phyloP scores from a whole-genome alignment of 2,888 invertebrate species.

The Lissonota sp. region DNA sequence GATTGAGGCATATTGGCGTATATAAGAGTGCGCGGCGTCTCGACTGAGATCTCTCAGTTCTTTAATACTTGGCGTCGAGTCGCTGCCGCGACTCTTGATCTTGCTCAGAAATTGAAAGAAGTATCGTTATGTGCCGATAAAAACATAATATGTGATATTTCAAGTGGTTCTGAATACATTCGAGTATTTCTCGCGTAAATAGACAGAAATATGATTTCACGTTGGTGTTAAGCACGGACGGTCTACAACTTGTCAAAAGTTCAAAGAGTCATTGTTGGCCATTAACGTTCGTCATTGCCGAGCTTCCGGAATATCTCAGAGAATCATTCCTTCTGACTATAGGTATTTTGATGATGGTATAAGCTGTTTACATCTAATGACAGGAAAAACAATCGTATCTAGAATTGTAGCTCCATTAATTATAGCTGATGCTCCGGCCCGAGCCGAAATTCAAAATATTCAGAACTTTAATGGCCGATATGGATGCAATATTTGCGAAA shows the following conservation, averaged over 20 bases:
- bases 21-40: no score
- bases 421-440: slow-evolving; percentile 58
- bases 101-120: slow-evolving; percentile 46
- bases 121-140: slow-evolving; percentile 15
- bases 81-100: no score
- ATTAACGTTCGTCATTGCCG: slow-evolving; percentile 50
- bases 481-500: background rate
- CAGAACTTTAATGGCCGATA: slow-evolving; percentile 1
- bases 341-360: slow-evolving; percentile 59
- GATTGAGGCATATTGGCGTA: no score
- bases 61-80: no score
- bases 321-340: slow-evolving; percentile 44
- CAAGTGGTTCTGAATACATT: slow-evolving; percentile 53
- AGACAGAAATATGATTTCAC: slow-evolving; percentile 56
- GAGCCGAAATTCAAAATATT: slow-evolving; percentile 31
- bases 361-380: slow-evolving; percentile 46
- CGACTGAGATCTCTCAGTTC: no score
- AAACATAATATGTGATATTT: slow-evolving; percentile 50
- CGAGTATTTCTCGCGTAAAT: slow-evolving; percentile 59
- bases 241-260: slow-evolving; percentile 48
- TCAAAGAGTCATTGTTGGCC: slow-evolving; percentile 60
- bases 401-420: slow-evolving; percentile 57
- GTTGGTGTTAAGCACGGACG: slow-evolving; percentile 60
- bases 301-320: slow-evolving; percentile 55
- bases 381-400: slow-evolving; percentile 29